These are phyloP conservation scores for Oryzias celebensis DNA, from an alignment of 2,113 vertebrate species.

Conservation along the genomic window DNA sequence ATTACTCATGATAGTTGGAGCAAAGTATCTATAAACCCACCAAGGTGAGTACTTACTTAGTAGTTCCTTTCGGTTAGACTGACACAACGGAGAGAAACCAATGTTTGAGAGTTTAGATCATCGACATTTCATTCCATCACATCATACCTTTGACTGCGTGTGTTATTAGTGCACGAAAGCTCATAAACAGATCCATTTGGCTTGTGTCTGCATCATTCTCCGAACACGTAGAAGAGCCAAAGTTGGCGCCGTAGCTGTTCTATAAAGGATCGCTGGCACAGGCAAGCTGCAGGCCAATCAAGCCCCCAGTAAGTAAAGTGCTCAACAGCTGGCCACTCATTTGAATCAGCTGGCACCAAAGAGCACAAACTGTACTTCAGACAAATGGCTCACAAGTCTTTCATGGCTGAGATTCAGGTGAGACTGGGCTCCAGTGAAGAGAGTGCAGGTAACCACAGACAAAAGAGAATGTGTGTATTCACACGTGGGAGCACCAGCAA, in stretches of 20 bases:
- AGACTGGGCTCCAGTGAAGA: conserved; percentile 10
- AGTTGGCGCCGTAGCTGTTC: conserved; percentile 15
- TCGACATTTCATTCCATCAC: background rate
- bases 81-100: background rate
- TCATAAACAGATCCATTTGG: background rate
- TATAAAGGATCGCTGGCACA: conserved; percentile 17
- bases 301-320: conserved; percentile 43
- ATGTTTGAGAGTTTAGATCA: background rate
- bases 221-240: conserved; percentile 12
- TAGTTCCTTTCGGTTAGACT: background rate
- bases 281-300: conserved; percentile 26
- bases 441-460: conserved; percentile 11
- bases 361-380: conserved; percentile 33
- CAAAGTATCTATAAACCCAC: too few relatives aligned
- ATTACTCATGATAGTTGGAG: too few relatives aligned
- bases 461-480: conserved; percentile 8
- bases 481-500: conserved; percentile 30
- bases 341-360: conserved; percentile 39
- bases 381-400: conserved; percentile 19
- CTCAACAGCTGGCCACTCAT: conserved; percentile 42
- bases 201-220: conserved; percentile 7
- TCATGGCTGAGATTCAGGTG: conserved; percentile 27
- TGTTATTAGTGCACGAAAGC: conserved; percentile 6
- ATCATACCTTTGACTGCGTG: background rate
- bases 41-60: background rate